phyloP scores from a whole-genome alignment of 1,140 invertebrate species.

The Drosophila melanica region DNA sequence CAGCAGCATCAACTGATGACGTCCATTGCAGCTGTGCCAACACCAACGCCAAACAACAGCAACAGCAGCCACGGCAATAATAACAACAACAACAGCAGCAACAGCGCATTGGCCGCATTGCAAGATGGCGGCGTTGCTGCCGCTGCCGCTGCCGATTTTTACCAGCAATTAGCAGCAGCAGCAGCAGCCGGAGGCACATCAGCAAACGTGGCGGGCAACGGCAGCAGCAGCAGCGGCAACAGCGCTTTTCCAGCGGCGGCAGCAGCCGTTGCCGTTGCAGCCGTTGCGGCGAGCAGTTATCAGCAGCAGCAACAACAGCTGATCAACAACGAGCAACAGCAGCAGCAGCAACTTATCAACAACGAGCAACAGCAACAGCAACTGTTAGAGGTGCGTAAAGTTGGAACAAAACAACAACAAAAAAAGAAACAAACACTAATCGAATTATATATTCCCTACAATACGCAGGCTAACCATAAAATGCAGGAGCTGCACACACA shows the following conservation, averaged over 20 bases:
- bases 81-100: slow-evolving; percentile 53
- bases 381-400: slow-evolving; percentile 69
- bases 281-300: slow-evolving; percentile 65
- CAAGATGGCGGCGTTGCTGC: slow-evolving; percentile 72
- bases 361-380: slow-evolving; percentile 80
- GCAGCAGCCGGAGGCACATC: slow-evolving; percentile 29
- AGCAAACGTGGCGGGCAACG: slow-evolving; percentile 36
- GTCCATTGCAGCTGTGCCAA: slow-evolving; percentile 67
- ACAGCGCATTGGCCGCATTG: slow-evolving; percentile 66
- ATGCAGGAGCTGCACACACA: slow-evolving; percentile 82
- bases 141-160: slow-evolving; percentile 69
- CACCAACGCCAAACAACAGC: slow-evolving; percentile 44
- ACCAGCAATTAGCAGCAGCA: slow-evolving; percentile 74
- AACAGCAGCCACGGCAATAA: slow-evolving; percentile 35
- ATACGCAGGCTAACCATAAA: slow-evolving; percentile 78
- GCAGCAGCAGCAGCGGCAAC: slow-evolving; percentile 18
- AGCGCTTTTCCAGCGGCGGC: slow-evolving; percentile 56
- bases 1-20: slow-evolving; percentile 63
- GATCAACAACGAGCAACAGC: slow-evolving; percentile 44
- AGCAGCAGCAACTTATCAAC: slow-evolving; percentile 67
- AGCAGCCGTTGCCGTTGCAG: slow-evolving; percentile 68
- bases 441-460: neutral
- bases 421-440: neutral
- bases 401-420: slow-evolving; percentile 1
- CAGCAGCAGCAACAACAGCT: slow-evolving; percentile 64